These are phyloP conservation scores for Shargacucullia verbasci DNA, from an alignment of 2,888 invertebrate genomes.

Conservation along the genomic window DNA sequence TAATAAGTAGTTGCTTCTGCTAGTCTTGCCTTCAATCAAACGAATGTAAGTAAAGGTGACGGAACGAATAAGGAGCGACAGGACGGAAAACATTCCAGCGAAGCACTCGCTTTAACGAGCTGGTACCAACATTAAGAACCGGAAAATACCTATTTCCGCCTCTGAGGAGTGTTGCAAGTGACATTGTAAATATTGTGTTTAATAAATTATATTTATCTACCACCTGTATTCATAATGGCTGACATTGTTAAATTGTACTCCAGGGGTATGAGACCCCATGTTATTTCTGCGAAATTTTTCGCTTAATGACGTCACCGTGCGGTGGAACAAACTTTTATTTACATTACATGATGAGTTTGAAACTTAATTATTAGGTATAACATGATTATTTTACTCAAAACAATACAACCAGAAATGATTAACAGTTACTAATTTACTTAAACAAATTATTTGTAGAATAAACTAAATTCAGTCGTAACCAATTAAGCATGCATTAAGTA, in stretches of 20 bases:
- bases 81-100: constrained; percentile 55
- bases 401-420: no score
- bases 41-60: constrained; percentile 34
- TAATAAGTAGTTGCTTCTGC: constrained; percentile 23
- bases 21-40: constrained; percentile 18
- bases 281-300: constrained; percentile 15
- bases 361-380: no score
- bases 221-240: constrained; percentile 18
- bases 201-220: constrained; percentile 48
- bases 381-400: no score
- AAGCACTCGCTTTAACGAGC: constrained; percentile 46
- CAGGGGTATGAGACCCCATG: constrained; percentile 18
- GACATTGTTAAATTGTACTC: constrained; percentile 28
- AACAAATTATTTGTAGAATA: no score
- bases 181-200: constrained; percentile 55
- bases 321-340: background rate
- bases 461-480: no score
- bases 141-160: constrained; percentile 58
- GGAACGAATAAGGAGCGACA: constrained; percentile 51
- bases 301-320: background rate
- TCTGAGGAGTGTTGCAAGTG: constrained; percentile 41
- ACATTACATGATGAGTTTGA: constrained; percentile 14
- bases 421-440: no score
- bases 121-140: constrained; percentile 52
- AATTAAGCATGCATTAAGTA: no score